phyloP scores from a whole-genome alignment of 2,888 invertebrate genomes.

The Agrochola litura region DNA sequence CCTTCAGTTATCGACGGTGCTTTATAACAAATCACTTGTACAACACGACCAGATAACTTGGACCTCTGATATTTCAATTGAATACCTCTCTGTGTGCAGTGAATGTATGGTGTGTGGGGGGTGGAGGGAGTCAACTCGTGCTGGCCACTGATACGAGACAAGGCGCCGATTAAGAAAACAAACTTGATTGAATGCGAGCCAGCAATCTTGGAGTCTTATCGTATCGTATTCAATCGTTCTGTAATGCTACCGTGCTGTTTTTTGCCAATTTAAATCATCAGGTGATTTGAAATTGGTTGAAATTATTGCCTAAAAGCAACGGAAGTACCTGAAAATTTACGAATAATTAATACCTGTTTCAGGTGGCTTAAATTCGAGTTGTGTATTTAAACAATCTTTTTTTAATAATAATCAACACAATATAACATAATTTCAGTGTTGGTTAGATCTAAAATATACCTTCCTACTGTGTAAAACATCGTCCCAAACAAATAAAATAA shows the following conservation, averaged over 20 bases:
- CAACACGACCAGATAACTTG: constrained; percentile 71
- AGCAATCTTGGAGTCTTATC: constrained; percentile 78
- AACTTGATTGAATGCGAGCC: constrained; percentile 77
- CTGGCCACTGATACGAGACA: constrained; percentile 75
- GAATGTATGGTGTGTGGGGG: constrained; percentile 48
- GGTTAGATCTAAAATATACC: background rate
- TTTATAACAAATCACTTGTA: constrained; percentile 82
- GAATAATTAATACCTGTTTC: background rate
- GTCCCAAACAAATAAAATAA: background rate
- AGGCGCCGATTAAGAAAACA: constrained; percentile 84
- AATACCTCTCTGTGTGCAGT: constrained; percentile 47
- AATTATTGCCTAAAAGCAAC: constrained; percentile 2
- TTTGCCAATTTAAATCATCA: constrained; percentile 52
- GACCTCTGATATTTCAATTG: constrained; percentile 74
- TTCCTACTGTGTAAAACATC: background rate
- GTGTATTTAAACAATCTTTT: background rate
- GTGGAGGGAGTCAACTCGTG: constrained; percentile 64
- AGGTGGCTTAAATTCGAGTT: background rate
- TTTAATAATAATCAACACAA: background rate
- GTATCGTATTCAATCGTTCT: constrained; percentile 75
- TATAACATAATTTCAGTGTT: background rate
- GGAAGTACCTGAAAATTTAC: background rate
- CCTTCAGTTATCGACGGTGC: constrained; percentile 81
- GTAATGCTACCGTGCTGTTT: constrained; percentile 63
- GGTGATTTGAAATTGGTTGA: constrained; percentile 38